Conservation (phyloP, 2,797 vertebrate genomes). For the Macropus fuliginosus region DNA sequence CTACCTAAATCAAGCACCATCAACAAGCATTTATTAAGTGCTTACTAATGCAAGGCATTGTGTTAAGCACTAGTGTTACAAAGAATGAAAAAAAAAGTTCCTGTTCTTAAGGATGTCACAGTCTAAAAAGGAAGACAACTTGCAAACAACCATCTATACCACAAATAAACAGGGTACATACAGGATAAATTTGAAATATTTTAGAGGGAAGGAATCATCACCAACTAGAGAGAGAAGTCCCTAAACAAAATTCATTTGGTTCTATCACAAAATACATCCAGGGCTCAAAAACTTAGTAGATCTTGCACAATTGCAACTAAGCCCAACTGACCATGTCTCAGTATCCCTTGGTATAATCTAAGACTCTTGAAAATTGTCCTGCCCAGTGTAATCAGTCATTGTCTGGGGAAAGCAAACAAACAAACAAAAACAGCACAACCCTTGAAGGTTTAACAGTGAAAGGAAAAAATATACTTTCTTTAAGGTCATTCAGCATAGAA, state of each 20-base stretch:
- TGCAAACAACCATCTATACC: background rate
- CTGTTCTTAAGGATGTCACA: background rate
- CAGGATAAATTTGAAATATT: background rate
- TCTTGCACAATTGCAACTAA: constrained; percentile 54
- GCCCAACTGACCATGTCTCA: constrained; percentile 57
- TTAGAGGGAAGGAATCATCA: background rate
- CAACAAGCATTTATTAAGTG: background rate
- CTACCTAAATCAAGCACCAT: constrained; percentile 66
- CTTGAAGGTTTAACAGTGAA: constrained; percentile 32
- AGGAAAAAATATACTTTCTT: constrained; percentile 46
- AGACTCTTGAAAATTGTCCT: constrained; percentile 64
- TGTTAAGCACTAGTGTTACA: background rate
- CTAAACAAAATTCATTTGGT: constrained; percentile 62
- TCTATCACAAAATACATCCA: constrained; percentile 62
- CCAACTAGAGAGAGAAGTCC: constrained; percentile 60
- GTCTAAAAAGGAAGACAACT: background rate
- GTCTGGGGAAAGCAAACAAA: background rate
- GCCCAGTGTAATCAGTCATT: constrained; percentile 62
- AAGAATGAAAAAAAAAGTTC: background rate
- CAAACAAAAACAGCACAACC: background rate
- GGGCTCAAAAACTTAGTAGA: constrained; percentile 60
- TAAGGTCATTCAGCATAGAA: constrained; percentile 49
- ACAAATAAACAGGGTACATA: background rate
- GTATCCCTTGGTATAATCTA: constrained; percentile 56
- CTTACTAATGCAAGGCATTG: background rate